Base-by-base conservation (phyloP, 2,797 vertebrate species). In the Ptychadena robeensis region DNA sequence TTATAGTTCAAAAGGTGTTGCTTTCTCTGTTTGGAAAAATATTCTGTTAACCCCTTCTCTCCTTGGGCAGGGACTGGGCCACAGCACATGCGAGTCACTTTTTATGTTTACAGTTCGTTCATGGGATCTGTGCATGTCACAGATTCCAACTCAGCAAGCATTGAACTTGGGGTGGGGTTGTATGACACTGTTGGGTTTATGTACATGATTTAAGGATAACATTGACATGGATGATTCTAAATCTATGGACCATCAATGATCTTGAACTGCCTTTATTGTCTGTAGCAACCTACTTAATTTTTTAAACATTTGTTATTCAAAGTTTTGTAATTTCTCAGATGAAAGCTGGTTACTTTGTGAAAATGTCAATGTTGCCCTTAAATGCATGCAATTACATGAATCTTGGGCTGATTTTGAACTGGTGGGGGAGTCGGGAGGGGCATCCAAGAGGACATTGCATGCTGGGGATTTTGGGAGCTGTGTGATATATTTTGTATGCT, bases 51-150 rank as follows among this genome's bases (percentile, higher is more conserved):
- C 77, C 70, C 53, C 71, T 80, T 59, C 64, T 80, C 44, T 80
- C 77, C 70, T 25, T 44, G 9, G 61, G 48, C 64, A 80, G 77
- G 77, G 53, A 37, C 40, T 11, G 64, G 73, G 71, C 65, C 67
- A 40, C 28, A 68, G 40, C 82, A 67, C 38, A 35, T 34, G 34
- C 77, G 59, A 79, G 25, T 79, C 82, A 84, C 82, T 31, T 79
- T 80, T 84, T 79, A 69, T n/a, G 71, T 84, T 73, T 74, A 32
- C 31, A 8, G 75, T 70, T 85, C 77, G 77, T 68, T 69, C 77
- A 80, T 34, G 77, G 82, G 82, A 85, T 85, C 77, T 85, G 82
- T 84, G 82, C 82, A 75, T 64, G 71, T 34, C 82, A 85, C 80
- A 30, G 82, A 85, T 80, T 85, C 82, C 71, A 44, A 40, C 34